Percentiles rank a stretch among this genome's conserved stretches.
phyloP scores from a whole-genome alignment of 2,113 vertebrate genomes.

The Bombycilla garrulus region DNA sequence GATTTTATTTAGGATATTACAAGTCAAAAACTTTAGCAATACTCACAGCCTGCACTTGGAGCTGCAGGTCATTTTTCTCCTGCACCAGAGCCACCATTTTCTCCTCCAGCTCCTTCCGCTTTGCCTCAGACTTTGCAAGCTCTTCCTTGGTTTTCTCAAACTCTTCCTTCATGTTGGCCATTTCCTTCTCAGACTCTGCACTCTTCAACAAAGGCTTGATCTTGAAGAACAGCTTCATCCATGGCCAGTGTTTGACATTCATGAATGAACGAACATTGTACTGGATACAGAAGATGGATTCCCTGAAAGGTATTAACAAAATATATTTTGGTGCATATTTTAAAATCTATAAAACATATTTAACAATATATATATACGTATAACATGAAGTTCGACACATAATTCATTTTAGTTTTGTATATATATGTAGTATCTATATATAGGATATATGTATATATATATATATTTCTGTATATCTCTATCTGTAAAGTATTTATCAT shows the following conservation, averaged over 20 bases:
- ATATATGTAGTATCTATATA: background rate
- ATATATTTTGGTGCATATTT: background rate
- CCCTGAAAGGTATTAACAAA: constrained; percentile 61
- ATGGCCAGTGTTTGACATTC: constrained; percentile 85
- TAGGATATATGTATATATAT: no score
- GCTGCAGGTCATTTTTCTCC: constrained; percentile 86
- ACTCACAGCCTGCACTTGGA: constrained; percentile 86
- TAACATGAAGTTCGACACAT: background rate
- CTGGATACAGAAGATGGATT: constrained; percentile 84
- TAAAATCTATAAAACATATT: background rate
- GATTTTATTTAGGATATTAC: background rate
- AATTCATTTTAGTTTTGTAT: background rate
- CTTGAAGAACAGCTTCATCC: constrained; percentile 84
- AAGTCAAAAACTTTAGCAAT: background rate
- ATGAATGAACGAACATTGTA: constrained; percentile 86
- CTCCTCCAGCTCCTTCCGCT: constrained; percentile 83
- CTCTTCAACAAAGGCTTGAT: constrained; percentile 87
- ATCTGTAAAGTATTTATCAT: background rate
- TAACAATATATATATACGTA: background rate
- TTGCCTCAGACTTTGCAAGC: constrained; percentile 82
- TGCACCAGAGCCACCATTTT: constrained; percentile 79
- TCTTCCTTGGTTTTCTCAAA: constrained; percentile 89
- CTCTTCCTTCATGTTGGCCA: constrained; percentile 76
- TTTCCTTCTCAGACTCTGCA: constrained; percentile 80
- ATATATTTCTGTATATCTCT: background rate